Evolutionary conservation across 2,113 vertebrate genomes (phyloP), one percentile per base, ranked within the genome.

Genomic region (Labeo catla): DNA sequence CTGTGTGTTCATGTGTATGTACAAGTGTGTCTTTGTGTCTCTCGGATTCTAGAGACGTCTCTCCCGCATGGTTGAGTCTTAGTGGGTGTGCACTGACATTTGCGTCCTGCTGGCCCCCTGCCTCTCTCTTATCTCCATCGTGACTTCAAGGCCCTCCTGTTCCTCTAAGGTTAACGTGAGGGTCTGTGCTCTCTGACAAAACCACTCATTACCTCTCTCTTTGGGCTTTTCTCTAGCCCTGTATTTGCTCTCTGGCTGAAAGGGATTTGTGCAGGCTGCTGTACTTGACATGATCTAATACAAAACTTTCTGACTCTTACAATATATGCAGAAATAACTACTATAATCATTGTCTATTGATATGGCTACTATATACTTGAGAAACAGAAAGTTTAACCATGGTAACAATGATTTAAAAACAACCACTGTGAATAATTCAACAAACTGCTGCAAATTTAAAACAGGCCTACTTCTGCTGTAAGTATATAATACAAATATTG

Each of bases 1-100:
- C n/a, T 21, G 47, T 84, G 49, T 82, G 45, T 52, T 81, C 65
- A 65, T 86, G 79, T 89, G 73, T 84, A 72, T n/a, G 68, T 72
- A 45, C 70, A 73, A 73, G 70, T 73, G 39, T 73, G 9, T 72
- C 68, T 72, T 43, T 10, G 59, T 79, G 85, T 87, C 82, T 88
- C 28, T 87, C 83, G 87, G 49, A 86, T 87, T 88, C 86, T 68
- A 47, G 72, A 83, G 79, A 76, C 36, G 10, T 83, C 52, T 90
- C 76, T 88, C 83, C 74, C 83, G 70, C 76, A 72, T 61, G 45
- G 85, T 63, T 68, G 82, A 83, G 65, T 68, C 87, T 84, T 79
- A 36, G 78, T 88, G 79, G 85, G 87, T 78, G 82, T 84, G 83
- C 85, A 52, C 23, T 90, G 87, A 87, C 89, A 88, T 90, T 90